These are phyloP conservation scores for Sminthurinus aureus DNA, from an alignment of 2,888 invertebrate species.

Conservation along the genomic window DNA sequence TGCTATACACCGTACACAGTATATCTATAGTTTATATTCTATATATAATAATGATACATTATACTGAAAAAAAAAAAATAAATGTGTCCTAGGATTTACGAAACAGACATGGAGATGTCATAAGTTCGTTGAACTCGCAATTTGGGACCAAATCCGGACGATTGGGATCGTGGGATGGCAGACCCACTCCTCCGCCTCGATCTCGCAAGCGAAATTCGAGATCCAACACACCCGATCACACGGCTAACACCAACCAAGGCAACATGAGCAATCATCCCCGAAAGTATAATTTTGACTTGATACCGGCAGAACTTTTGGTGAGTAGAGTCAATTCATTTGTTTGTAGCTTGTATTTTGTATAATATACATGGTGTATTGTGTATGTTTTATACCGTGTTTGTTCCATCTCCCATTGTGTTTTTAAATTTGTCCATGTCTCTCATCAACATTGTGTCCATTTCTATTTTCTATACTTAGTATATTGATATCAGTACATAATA, in stretches of 20 bases:
- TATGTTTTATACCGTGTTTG: not conserved
- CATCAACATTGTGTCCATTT: too few relatives aligned
- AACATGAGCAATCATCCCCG: slow-evolving; percentile 55
- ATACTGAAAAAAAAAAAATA: slow-evolving; percentile 31
- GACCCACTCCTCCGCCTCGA: slow-evolving; percentile 59
- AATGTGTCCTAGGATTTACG: slow-evolving; percentile 49
- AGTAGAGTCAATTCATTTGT: slow-evolving; percentile 22
- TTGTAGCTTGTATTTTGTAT: not conserved
- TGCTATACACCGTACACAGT: too few relatives aligned
- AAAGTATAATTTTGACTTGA: slow-evolving; percentile 35
- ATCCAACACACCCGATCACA: slow-evolving; percentile 55
- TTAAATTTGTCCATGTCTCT: too few relatives aligned
- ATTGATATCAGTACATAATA: too few relatives aligned
- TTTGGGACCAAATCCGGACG: slow-evolving; percentile 60
- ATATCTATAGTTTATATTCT: too few relatives aligned
- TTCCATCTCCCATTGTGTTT: too few relatives aligned
- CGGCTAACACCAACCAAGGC: slow-evolving; percentile 49
- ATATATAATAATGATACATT: slow-evolving; percentile 6
- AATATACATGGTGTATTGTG: not conserved
- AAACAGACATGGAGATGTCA: slow-evolving; percentile 60
- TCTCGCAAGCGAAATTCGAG: slow-evolving; percentile 59
- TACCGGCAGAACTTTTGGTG: slow-evolving; percentile 56
- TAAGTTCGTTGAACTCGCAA: slow-evolving; percentile 60
- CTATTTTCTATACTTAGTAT: too few relatives aligned
- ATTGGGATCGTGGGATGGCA: slow-evolving; percentile 56